Percentiles rank a stretch among this genome's conserved stretches.
These are phyloP conservation scores for Esperia sulphurella DNA, from an alignment of 2,888 invertebrate species.

Conservation along the genomic window DNA sequence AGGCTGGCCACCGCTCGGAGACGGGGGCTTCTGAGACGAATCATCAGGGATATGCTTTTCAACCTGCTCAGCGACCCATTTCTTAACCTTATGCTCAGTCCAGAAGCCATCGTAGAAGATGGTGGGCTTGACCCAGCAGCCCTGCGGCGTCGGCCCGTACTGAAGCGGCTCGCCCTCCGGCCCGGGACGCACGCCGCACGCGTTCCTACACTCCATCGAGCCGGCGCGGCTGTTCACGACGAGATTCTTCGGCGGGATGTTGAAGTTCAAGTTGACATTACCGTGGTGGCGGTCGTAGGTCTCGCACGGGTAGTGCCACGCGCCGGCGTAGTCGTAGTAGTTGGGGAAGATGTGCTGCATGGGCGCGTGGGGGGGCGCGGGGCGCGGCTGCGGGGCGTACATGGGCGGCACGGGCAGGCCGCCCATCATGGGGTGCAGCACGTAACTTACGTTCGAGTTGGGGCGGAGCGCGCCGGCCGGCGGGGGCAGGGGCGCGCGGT, in stretches of 20 bases:
- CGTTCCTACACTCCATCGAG: conserved; percentile 44
- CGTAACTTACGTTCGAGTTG: conserved; percentile 47
- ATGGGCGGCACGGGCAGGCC: conserved; percentile 26
- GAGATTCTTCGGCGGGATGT: conserved; percentile 63
- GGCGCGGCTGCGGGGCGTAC: conserved; percentile 17
- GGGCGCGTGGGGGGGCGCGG: conserved; percentile 25
- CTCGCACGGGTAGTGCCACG: conserved; percentile 70
- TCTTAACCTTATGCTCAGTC: conserved; percentile 76
- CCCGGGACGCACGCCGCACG: conserved; percentile 25
- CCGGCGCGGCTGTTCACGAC: conserved; percentile 54
- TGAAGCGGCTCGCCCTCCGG: conserved; percentile 41
- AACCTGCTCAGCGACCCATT: conserved; percentile 74
- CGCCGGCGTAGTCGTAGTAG: conserved; percentile 61
- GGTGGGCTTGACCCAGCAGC: conserved; percentile 73
- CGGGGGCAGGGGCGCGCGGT: conserved; percentile 4
- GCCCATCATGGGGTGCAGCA: conserved; percentile 39
- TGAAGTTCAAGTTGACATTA: conserved; percentile 65
- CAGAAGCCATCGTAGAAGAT: conserved; percentile 76
- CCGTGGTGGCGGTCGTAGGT: conserved; percentile 51
- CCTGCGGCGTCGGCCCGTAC: conserved; percentile 44
- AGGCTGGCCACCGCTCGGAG: conserved; percentile 27
- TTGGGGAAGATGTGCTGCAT: conserved; percentile 48
- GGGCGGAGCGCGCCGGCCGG: conserved; percentile 18
- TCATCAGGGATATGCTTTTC: conserved; percentile 71
- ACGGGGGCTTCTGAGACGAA: conserved; percentile 25